Evolutionary conservation across 2,797 vertebrate species (phyloP).

Genomic region (Acrossocheilus fasciatus): DNA sequence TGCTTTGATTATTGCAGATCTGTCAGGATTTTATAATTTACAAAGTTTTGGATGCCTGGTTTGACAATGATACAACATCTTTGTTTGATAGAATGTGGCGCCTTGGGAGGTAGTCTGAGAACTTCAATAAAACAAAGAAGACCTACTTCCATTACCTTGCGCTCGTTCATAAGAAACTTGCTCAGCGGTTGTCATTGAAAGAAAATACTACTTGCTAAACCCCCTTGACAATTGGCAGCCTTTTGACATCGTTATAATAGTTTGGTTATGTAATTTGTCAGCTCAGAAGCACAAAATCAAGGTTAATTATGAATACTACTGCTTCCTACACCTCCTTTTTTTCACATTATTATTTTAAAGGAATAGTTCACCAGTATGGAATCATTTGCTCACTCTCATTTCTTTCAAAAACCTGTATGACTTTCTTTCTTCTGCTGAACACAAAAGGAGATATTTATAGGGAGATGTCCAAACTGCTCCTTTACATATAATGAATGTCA

Average conservation of each 20-base stretch:
- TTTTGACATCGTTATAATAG: slow-evolving; percentile 1
- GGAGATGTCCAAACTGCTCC: neutral
- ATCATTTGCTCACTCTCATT: neutral
- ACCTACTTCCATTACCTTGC: slow-evolving; percentile 12
- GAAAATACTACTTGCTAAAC: slow-evolving; percentile 16
- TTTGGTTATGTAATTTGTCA: slow-evolving; percentile 15
- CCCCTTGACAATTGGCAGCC: slow-evolving; percentile 7
- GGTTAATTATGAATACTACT: slow-evolving; percentile 8
- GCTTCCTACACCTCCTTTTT: neutral
- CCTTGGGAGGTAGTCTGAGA: slow-evolving; percentile 11
- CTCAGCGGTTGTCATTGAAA: neutral
- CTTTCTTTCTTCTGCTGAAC: slow-evolving; percentile 5
- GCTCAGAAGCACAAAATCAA: slow-evolving; percentile 16
- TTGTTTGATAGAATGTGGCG: slow-evolving; percentile 33
- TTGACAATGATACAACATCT: slow-evolving; percentile 40
- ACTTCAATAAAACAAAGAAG: slow-evolving; percentile 1
- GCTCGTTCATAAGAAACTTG: slow-evolving; percentile 4
- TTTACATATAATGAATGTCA: neutral
- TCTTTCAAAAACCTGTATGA: neutral
- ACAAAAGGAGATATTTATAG: slow-evolving; percentile 2
- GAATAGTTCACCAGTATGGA: neutral
- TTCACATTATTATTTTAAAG: neutral
- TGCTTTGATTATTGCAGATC: slow-evolving; percentile 33
- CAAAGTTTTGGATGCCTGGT: slow-evolving; percentile 40
- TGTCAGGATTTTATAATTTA: slow-evolving; percentile 37